phyloP scores from a whole-genome alignment of 1,140 invertebrate genomes.

The Thaumatotibia leucotreta region DNA sequence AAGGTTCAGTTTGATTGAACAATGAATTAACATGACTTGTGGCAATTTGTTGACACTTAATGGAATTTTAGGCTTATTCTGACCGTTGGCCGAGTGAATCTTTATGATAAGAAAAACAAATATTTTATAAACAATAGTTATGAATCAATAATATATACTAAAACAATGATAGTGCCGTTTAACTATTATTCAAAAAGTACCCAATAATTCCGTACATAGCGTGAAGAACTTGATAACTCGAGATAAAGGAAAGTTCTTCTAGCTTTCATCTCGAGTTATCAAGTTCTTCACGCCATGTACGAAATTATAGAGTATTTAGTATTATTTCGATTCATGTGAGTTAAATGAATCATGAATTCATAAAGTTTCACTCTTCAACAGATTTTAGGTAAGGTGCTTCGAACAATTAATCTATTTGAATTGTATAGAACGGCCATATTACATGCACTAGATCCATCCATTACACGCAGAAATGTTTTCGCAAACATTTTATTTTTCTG shows the following conservation, averaged over 20 bases:
- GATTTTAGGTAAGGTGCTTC: neutral
- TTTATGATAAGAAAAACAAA: neutral
- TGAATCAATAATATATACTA: neutral
- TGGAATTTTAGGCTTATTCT: neutral
- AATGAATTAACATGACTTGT: neutral
- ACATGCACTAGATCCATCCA: neutral
- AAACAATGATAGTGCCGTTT: too few species aligned
- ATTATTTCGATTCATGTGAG: neutral
- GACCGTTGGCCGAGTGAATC: neutral
- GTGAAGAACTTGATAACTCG: too few species aligned
- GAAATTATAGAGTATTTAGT: neutral
- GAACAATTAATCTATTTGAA: neutral
- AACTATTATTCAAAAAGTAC: too few species aligned
- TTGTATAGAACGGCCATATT: neutral
- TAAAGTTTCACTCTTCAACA: neutral
- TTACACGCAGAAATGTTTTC: neutral
- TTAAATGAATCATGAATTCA: too few species aligned
- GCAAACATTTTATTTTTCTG: neutral
- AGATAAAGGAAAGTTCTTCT: too few species aligned
- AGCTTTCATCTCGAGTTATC: too few species aligned
- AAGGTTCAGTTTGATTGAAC: constrained; percentile 26
- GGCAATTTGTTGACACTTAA: neutral
- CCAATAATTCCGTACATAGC: too few species aligned
- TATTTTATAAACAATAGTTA: neutral
- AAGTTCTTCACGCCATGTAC: too few species aligned